Percentiles rank a stretch among this genome's conserved stretches.
phyloP scores from a whole-genome alignment of 2,797 vertebrate species.

The Lutra lutra region DNA sequence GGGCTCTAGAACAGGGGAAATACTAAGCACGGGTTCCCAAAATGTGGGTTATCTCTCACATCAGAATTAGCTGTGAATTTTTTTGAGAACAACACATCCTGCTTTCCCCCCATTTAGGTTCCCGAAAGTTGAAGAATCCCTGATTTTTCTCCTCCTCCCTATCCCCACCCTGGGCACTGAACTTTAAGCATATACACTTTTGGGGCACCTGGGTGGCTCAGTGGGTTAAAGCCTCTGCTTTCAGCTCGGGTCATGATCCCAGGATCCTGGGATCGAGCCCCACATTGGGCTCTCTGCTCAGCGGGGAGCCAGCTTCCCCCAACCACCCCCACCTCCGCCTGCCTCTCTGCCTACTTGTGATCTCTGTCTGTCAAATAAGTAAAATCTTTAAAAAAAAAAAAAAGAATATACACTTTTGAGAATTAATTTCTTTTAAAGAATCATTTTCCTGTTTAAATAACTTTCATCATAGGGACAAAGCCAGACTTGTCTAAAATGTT shows the following conservation, averaged over 20 bases:
- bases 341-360: too few relatives aligned
- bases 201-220: too few relatives aligned
- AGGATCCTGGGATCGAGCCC: too few relatives aligned
- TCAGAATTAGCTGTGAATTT: not conserved
- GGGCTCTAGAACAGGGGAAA: not conserved
- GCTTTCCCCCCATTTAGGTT: not conserved
- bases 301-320: too few relatives aligned
- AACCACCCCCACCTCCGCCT: too few relatives aligned
- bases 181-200: not conserved
- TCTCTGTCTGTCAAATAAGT: too few relatives aligned
- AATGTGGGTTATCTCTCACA: not conserved
- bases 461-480: not conserved
- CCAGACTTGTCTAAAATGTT: constrained; percentile 24
- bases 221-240: too few relatives aligned
- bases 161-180: not conserved
- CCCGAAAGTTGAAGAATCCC: not conserved
- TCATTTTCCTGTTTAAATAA: constrained; percentile 30
- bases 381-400: too few relatives aligned
- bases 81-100: not conserved
- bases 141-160: not conserved
- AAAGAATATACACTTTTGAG: not conserved
- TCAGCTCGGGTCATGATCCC: too few relatives aligned
- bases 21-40: not conserved
- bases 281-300: too few relatives aligned
- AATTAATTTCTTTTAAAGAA: constrained; percentile 24